A percentile compares a stretch with the other conserved stretches of the same genome.
These are phyloP conservation scores for Zaprionus lachaisei DNA, from an alignment of 1,140 invertebrate genomes.

Conservation along the genomic window DNA sequence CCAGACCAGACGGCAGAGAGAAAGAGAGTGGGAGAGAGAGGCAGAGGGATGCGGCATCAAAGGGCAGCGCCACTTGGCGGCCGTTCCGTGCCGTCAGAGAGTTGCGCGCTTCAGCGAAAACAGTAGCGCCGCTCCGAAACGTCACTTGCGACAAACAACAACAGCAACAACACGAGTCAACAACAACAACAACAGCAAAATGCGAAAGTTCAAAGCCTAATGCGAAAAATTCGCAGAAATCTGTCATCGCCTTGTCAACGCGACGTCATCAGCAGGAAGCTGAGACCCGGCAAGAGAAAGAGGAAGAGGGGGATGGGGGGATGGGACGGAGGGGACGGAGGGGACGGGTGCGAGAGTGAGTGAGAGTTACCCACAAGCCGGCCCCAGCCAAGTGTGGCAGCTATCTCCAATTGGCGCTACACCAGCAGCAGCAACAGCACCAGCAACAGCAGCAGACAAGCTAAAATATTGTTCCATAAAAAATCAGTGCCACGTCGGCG, in stretches of 20 bases:
- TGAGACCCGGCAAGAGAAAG: slow-evolving; percentile 12
- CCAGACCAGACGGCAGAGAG: not conserved
- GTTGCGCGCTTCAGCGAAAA: slow-evolving; percentile 71
- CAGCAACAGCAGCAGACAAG: slow-evolving; percentile 43
- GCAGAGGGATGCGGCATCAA: slow-evolving; percentile 49
- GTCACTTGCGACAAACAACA: slow-evolving; percentile 22
- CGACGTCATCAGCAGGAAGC: slow-evolving; percentile 69
- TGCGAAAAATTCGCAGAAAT: slow-evolving; percentile 82
- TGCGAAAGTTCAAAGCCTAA: slow-evolving; percentile 80
- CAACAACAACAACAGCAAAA: slow-evolving; percentile 42
- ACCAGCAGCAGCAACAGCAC: slow-evolving; percentile 20
- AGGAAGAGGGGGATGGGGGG: not conserved
- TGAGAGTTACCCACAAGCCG: slow-evolving; percentile 25
- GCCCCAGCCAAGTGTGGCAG: slow-evolving; percentile 56
- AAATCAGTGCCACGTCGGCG: slow-evolving; percentile 69
- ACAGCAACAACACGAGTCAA: slow-evolving; percentile 7
- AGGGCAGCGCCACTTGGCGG: slow-evolving; percentile 77
- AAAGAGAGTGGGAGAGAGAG: not conserved
- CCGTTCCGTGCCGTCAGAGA: slow-evolving; percentile 68
- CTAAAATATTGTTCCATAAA: slow-evolving; percentile 75
- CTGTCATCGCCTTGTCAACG: slow-evolving; percentile 82
- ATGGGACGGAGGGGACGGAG: no score
- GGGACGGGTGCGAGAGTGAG: slow-evolving; percentile 4
- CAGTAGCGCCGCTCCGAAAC: slow-evolving; percentile 69
- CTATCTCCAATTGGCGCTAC: slow-evolving; percentile 71